Base-by-base conservation (phyloP, 2,888 invertebrate species). In the Rhingia rostrata region DNA sequence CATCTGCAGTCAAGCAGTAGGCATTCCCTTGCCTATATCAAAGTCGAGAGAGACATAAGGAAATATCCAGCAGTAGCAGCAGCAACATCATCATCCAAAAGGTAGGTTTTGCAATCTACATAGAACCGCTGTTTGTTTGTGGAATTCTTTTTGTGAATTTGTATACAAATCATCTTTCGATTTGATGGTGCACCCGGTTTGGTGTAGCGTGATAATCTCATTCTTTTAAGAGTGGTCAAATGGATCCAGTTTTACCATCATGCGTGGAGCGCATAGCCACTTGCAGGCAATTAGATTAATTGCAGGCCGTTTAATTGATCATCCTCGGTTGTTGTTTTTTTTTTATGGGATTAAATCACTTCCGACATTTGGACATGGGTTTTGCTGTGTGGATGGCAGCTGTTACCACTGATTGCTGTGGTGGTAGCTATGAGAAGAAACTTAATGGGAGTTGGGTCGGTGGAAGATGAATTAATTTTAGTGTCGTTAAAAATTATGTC, bases 281-380 rank as follows among this genome's bases (percentile, higher is more conserved):
- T 80, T 9, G 49, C 60, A 60, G 60, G 84, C 80, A 84, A 80
- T 84, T 84, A 84, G 84, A 84, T 84, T 80, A 84, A 80, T 75
- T 75, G 80, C 60, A 22, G 58, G 41, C 49, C 74, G 47, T 84
- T 84, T 84, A 84, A 84, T 80, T 63, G 74, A 80, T 84, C 69
- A 60, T 80, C 64, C 63, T 56, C 47, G 22, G 22, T 22, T n/a
- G n/a, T n/a, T n/a, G n/a, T 2, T 22, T 39, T 79, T 73, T 69
- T 79, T 66, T 60, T 66, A 60, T 69, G 45, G 5, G 60, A 53
- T 22, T 80, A 74, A 84, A 64, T 70, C 56, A 74, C 74, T 84
- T 84, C 84, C 84, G 84, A 84, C 80, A 80, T 58, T 73, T 41
- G 33, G 67, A 41, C 30, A 35, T 56, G 63, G n/a, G 32, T 51